Evolutionary conservation across 37 sponge, comb jelly and placozoan species (phyloP).

Genomic region (Aplysina aerophoba): DNA sequence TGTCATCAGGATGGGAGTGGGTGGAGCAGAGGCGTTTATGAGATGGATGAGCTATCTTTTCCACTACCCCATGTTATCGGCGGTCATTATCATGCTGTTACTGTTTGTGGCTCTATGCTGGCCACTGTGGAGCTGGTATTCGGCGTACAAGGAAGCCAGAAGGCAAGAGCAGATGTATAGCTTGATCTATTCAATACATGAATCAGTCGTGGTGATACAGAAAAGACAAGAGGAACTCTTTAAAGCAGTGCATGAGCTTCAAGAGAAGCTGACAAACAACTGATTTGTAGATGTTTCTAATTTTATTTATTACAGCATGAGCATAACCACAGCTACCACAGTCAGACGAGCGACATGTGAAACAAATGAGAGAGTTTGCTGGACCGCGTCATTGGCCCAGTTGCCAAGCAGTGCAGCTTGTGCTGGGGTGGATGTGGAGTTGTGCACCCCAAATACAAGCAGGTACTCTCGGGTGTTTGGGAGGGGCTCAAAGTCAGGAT

Average conservation of each 20-base stretch:
- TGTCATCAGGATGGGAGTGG: not conserved
- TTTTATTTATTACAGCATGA: not conserved
- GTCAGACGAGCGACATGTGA: not conserved
- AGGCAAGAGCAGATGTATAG: not conserved
- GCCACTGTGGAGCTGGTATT: slow-evolving; percentile 9
- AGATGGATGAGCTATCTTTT: not conserved
- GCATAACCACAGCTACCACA: not conserved
- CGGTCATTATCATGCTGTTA: not conserved
- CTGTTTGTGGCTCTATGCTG: not conserved
- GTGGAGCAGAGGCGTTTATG: not conserved
- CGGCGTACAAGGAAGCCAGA: too few relatives aligned
- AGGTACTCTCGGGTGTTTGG: not conserved
- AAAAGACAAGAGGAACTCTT: slow-evolving; percentile 6
- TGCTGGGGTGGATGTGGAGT: slow-evolving; percentile 15
- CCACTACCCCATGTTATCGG: slow-evolving; percentile 9
- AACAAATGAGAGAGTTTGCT: not conserved
- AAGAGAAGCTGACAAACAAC: not conserved
- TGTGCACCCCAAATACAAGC: not conserved
- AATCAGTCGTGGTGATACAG: not conserved
- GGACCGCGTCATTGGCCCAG: not conserved
- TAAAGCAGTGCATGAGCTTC: not conserved
- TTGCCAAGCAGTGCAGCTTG: slow-evolving; percentile 4
- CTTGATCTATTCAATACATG: not conserved
- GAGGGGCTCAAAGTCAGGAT: not conserved
- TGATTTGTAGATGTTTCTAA: not conserved